phyloP scores from a whole-genome alignment of 2,888 invertebrate species.

The Lypha dubia region DNA sequence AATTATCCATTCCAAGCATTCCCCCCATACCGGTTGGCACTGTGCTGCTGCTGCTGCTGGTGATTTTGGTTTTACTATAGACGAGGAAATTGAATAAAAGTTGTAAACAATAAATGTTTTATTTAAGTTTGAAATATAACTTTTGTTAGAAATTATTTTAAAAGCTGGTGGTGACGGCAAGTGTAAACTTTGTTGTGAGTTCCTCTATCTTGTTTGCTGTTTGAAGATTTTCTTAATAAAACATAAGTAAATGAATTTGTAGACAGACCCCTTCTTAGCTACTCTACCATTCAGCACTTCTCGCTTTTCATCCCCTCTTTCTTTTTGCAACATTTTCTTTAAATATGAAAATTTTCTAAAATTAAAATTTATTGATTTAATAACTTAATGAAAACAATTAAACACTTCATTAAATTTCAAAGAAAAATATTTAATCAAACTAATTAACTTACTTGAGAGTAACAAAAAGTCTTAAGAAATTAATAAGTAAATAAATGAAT shows the following conservation, averaged over 20 bases:
- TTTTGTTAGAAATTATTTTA: neutral
- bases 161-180: neutral
- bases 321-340: neutral
- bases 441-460: neutral
- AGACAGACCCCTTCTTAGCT: neutral
- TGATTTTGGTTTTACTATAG: neutral
- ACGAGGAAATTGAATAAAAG: neutral
- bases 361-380: neutral
- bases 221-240: slow-evolving; percentile 16
- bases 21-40: neutral
- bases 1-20: neutral
- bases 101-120: neutral
- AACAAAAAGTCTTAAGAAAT: neutral
- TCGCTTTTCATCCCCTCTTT: neutral
- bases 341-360: neutral
- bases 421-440: neutral
- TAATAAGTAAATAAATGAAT: neutral
- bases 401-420: neutral
- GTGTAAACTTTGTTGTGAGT: neutral
- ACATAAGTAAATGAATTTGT: slow-evolving; percentile 46
- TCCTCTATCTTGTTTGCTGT: neutral
- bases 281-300: neutral
- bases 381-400: neutral
- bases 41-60: neutral
- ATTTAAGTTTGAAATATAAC: neutral